Evolutionary conservation across 2,797 vertebrate species (phyloP), one percentile per base, ranked within the genome.

Genomic region (Helarctos malayanus): DNA sequence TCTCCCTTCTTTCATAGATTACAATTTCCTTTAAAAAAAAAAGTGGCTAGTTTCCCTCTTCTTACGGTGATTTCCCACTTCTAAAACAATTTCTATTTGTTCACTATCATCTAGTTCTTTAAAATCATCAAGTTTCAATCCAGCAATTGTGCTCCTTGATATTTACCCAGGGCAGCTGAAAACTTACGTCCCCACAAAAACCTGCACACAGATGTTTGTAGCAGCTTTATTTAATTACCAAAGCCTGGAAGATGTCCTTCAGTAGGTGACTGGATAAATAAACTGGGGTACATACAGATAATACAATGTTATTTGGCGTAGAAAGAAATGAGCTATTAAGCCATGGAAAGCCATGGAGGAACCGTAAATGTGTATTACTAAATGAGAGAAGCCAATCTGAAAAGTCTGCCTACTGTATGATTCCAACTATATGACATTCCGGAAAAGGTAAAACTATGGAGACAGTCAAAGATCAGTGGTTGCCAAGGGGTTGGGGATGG

Each of bases 51-150:
- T 85, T 84, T 93, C 80, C 7, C 80, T 87, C 80, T 85, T 25
- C 81, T 59, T 71, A 91, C 16, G n/a, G 45, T 69, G 57, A 90
- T 52, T 89, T 86, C 57, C 63, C n/a, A 59, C 47, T 95, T 97
- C 54, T 88, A 88, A 83, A 97, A 93, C 16, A 52, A 73, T 68
- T 57, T 83, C 13, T 79, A 61, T 83, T 79, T 90, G 12, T 73
- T 91, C 82, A 75, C 13, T 23, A 57, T 87, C 71, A 57, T 89
- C 65, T 38, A 85, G 94, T 83, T 85, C 57, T 85, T 89, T 86
- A 84, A 93, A 88, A 63, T 45, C 1, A 1, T 52, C 54, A 45
- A 25, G 12, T 91, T 96, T 94, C 69, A 73, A 76, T 65, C 45
- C 32, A 65, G 35, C 56, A 86, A 38, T 47, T 4, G 0, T 29